Base-by-base conservation (phyloP, 2,113 vertebrate species). In the Polypterus senegalus region DNA sequence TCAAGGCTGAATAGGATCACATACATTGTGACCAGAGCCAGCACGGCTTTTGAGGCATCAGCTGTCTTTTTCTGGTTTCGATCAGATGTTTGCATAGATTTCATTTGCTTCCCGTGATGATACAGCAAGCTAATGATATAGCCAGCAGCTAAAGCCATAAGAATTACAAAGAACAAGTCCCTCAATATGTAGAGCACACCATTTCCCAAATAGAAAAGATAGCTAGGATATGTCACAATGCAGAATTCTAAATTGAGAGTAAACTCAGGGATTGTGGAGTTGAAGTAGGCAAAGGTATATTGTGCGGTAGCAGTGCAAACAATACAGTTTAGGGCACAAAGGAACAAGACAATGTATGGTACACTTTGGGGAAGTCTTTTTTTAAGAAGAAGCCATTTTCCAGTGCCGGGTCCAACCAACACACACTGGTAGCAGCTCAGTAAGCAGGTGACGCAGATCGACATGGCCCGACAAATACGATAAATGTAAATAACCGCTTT, bases 211-310 rank as follows among this genome's bases (percentile, higher is more conserved):
- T 70, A 66, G 43, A 60, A 27, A 2, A 5, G 44, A 49, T 49
- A 61, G 1, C 49, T 66, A 46, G 63, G 63, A 8, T 66, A 70
- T 8, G 61, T 65, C 10, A 63, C 61, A 4, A 66, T 61, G 56
- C 68, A 70, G 51, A 63, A 70, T 49, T 67, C 68, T 48, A 70
- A 48, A 27, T 70, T 60, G 51, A 70, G 53, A 9, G 65, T 66
- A 43, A 64, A 66, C 48, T 58, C 61, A 4, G 58, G 58, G 5
- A 61, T 62, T 9, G 65, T 66, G 3, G 65, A 61, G 62, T 62
- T 62, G 53, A 45, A 48, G 47, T 53, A 47, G 9, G 65, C 60
- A 2, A 6, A 46, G 49, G 63, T 70, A 43, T 9, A 49, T 56
- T 49, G 62, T 48, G 68, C 62, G 48, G 48, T 62, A 6, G 63